Evolutionary conservation across 1,140 invertebrate genomes (phyloP), one percentile per base, ranked within the genome.

Genomic region (Hormaphis cornu): DNA sequence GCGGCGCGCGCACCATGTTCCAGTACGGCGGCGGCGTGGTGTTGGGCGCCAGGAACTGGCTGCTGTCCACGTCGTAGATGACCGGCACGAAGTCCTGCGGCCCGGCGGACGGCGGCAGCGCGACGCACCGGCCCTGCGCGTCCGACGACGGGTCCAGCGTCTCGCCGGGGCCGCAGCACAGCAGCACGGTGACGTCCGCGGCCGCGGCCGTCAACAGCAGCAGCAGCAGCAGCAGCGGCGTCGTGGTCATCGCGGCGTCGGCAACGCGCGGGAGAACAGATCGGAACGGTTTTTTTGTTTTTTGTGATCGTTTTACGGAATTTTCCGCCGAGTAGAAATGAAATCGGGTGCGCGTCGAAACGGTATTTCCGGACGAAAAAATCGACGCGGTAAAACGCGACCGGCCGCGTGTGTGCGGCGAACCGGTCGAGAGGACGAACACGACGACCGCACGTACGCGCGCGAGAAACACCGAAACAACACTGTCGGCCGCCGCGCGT

Each of bases 111-210:
- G 42, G 24, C n/a, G 30, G n/a, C 24, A 7, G 26, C 5, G 1
- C 61, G 42, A n/a, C 42, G 28, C 61, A 66, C 1, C 7, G n/a
- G 18, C 26, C 10, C 18, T 48, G 24, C 40, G 30, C 58, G 28
- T 66, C 61, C 44, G 9, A n/a, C 44, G 9, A n/a, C 18, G 14
- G 22, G 71, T 58, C 54, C 3, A 84, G 75, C 46, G 75, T 76
- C 37, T 81, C 77, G 9, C 76, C 78, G 22, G 75, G 71, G 4
- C 74, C 75, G 72, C 83, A 85, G 74, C 84, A 86, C 69, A 81
- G 82, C 40, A 80, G 72, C 59, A 86, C 77, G 8, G 71, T 75
- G 40, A 81, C 74, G 69, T 74, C 76, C 66, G 30, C 22, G 76
- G 73, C 56, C 28, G 20, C 42, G 18, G 56, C 22, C 66, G 37